Evolutionary conservation across 1,140 invertebrate species (phyloP), one percentile per base, ranked within the genome.

Genomic region (Nephila pilipes): DNA sequence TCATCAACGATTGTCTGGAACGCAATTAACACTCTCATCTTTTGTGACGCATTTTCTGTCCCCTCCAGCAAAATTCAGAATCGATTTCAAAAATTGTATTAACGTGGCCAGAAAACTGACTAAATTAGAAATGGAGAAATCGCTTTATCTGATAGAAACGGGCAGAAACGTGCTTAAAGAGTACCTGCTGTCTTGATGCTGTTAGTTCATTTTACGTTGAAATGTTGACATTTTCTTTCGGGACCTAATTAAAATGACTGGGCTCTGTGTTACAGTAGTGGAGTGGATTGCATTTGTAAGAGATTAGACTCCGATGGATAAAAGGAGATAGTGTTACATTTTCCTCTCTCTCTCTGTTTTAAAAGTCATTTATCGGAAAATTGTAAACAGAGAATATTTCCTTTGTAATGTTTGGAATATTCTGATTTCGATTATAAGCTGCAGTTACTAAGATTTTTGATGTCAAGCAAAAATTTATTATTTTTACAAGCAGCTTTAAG

Each of bases 211-310:
- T 81, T 46, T 81, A 3, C n/a, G 80, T 25, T 81, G 38, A 81
- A 54, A 55, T 55, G 80, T 54, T 46, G 80, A 46, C 80, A 81
- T 81, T 81, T 81, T 81, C 80, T 81, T 81, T 81, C 80, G 80
- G 80, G 80, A 81, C 46, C 80, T 81, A 81, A 81, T 81, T 81
- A 81, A 81, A 81, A 81, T 81, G n/a, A 38, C n/a, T 54, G 22
- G 36, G 6, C 54, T 81, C 38, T 8, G 36, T 81, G 80, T 55
- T 81, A 81, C 46, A 25, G 6, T 12, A 81, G 16, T 10, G 38
- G 38, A 81, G 46, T 54, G 38, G 80, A 55, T 75, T 75, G 80
- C 80, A 81, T 46, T 54, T 81, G 20, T n/a, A 25, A 18, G 22
- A 81, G 38, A 81, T 81, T 81, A 75, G 25, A n/a, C 38, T 25